These are phyloP conservation scores for Rhorus exstirpatorius DNA, from an alignment of 2,888 invertebrate genomes.

Conservation along the genomic window DNA sequence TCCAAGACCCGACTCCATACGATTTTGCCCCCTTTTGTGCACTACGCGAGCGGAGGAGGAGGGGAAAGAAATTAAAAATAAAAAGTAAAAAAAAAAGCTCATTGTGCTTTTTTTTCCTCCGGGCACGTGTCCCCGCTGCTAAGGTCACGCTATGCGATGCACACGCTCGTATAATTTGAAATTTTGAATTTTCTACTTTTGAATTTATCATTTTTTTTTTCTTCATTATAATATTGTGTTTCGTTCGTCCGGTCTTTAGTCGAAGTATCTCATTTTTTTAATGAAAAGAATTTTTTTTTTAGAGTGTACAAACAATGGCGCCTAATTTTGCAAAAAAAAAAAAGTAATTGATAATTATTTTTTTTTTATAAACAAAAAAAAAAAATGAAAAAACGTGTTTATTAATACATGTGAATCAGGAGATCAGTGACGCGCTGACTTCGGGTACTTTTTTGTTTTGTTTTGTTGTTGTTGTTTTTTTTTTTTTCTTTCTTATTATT, in stretches of 20 bases:
- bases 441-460: constrained; percentile 49
- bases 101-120: constrained; percentile 30
- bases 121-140: constrained; percentile 32
- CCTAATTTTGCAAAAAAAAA: no score
- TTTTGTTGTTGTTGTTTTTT: neutral
- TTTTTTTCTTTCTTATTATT: neutral
- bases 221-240: constrained; percentile 25
- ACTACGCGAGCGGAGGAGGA: constrained; percentile 58
- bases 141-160: constrained; percentile 12
- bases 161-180: neutral
- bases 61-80: constrained; percentile 1
- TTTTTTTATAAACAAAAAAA: constrained; percentile 15
- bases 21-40: constrained; percentile 70
- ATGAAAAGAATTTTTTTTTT: no score
- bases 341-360: constrained; percentile 1
- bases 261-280: no score
- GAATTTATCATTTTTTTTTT: constrained; percentile 26
- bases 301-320: no score
- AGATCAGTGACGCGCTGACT: constrained; percentile 66
- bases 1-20: constrained; percentile 78
- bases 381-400: neutral
- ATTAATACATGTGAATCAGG: neutral
- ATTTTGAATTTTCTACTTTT: constrained; percentile 10
- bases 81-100: constrained; percentile 32
- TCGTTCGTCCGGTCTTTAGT: constrained; percentile 69